A percentile compares a stretch with the other conserved stretches of the same genome.
These are phyloP conservation scores for Portevinia maculata DNA, from an alignment of 2,888 invertebrate species.

Conservation along the genomic window DNA sequence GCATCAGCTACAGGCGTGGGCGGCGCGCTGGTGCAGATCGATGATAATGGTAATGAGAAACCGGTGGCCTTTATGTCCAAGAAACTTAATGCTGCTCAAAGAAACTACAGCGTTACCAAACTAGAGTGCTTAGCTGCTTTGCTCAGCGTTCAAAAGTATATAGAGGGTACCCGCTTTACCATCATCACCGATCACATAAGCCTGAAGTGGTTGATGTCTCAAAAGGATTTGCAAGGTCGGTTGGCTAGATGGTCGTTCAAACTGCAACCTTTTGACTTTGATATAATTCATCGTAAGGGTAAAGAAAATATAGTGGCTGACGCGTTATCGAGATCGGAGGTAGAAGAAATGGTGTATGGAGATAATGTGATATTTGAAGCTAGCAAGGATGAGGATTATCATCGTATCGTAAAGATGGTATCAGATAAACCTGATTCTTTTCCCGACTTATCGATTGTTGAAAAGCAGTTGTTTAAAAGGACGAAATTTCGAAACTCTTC, in stretches of 20 bases:
- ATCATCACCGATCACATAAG: not conserved
- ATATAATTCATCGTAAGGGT: not conserved
- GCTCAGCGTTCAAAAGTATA: not conserved
- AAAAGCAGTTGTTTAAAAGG: not conserved
- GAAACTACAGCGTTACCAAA: not conserved
- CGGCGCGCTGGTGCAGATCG: no score
- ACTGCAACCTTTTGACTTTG: not conserved
- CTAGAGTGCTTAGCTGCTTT: not conserved
- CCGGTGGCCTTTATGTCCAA: not conserved
- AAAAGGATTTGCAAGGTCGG: not conserved
- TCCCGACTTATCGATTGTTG: not conserved
- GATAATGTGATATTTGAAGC: not conserved
- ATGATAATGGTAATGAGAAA: not conserved
- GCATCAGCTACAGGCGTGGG: not conserved
- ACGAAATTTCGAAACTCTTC: not conserved
- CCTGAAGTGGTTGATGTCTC: not conserved
- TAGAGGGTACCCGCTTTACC: no score
- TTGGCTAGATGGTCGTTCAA: not conserved
- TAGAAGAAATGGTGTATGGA: not conserved
- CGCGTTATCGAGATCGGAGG: not conserved
- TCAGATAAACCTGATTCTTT: not conserved
- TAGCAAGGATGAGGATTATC: not conserved
- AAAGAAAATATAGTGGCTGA: not conserved
- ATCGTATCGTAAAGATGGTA: not conserved
- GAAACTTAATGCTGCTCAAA: not conserved